phyloP scores from a whole-genome alignment of 1,140 invertebrate genomes.

The Lutraria rhynchaena region DNA sequence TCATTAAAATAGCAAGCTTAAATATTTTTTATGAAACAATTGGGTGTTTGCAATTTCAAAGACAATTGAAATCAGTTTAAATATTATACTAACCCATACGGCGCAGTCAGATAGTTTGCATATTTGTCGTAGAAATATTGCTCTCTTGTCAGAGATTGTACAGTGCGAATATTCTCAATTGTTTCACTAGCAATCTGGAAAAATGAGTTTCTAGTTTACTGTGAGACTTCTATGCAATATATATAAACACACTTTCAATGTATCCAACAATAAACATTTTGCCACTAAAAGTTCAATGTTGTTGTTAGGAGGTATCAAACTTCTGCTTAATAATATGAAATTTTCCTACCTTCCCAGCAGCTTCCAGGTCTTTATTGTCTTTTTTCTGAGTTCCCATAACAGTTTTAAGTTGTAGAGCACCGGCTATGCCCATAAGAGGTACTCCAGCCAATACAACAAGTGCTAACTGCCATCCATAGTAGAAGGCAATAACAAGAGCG shows the following conservation, averaged over 20 bases:
- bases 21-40: too few relatives aligned
- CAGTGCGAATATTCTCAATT: conserved; percentile 85
- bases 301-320: too few relatives aligned
- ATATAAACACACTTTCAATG: too few relatives aligned
- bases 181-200: conserved; percentile 83
- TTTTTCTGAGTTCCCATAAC: conserved; percentile 81
- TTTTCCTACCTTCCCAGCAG: conserved; percentile 79
- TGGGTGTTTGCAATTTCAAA: too few relatives aligned
- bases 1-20: too few relatives aligned
- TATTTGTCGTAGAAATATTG: conserved; percentile 80
- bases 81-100: conserved; percentile 74
- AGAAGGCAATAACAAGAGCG: conserved; percentile 88
- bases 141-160: conserved; percentile 84
- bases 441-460: conserved; percentile 90
- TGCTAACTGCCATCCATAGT: conserved; percentile 91
- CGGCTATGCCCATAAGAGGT: conserved; percentile 85
- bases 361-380: conserved; percentile 71
- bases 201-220: too few relatives aligned
- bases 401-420: conserved; percentile 86
- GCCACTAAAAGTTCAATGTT: too few relatives aligned
- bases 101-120: conserved; percentile 61
- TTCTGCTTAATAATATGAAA: too few relatives aligned
- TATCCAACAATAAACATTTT: too few relatives aligned
- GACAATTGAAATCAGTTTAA: too few relatives aligned
- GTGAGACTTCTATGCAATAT: too few relatives aligned